Evolutionary conservation across 2,797 vertebrate genomes (phyloP), one percentile per base, ranked within the genome.

Genomic region (Setipinna tenuifilis): DNA sequence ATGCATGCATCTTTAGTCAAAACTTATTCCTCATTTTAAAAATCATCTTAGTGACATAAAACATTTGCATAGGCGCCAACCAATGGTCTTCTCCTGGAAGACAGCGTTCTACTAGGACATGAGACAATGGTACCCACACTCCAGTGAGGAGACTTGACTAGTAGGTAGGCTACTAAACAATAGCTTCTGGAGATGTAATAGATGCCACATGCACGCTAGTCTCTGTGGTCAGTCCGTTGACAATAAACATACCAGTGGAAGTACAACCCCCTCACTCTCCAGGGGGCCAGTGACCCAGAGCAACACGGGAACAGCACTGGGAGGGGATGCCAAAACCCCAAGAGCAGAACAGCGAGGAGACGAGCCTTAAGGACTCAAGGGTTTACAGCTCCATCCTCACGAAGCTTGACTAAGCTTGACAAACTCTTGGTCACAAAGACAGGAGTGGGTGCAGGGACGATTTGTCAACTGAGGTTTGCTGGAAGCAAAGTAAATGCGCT

Each of bases 151-250:
- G 16, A 44, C 35, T 41, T 41, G 71, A 31, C 71, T 31, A 78
- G 35, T 78, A 78, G 35, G 71, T 44, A n/a, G n/a, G n/a, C n/a
- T n/a, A 16, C 35, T 5, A 78, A 78, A 78, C 35, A 16, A 4
- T 14, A 31, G 31, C 16, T 78, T 78, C 5, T 78, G 68, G 71
- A 41, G 16, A 31, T n/a, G 71, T 78, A 78, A 44, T 44, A 21
- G 19, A 78, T 41, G 35, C 71, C 71, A 21, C 71, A 44, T 78
- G 71, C 31, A 78, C 6, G 71, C 35, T 21, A n/a, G 19, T 41
- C 71, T 9, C 23, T 78, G 71, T 78, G 71, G 71, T 44, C 71
- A 78, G 71, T 78, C 31, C 17, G 31, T 31, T 78, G 71, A 78
- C 71, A 44, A 78, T 3, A 44, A 44, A 78, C 71, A 78, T 78